Evolutionary conservation across 2,888 invertebrate genomes (phyloP).

Genomic region (Prostheceraeus crozeri): DNA sequence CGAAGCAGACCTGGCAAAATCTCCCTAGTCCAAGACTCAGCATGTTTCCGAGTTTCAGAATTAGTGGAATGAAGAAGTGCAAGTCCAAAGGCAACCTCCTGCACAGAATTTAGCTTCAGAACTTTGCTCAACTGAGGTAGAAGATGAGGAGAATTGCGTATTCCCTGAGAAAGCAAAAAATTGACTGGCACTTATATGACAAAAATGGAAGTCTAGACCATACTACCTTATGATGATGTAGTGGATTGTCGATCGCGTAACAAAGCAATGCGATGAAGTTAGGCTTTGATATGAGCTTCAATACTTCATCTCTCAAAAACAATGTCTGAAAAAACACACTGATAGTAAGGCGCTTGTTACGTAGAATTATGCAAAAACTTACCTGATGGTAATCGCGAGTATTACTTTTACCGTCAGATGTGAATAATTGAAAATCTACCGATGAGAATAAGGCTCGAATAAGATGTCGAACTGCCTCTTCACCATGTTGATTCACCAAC

Average conservation of each 20-base stretch:
- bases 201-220: constrained; percentile 16
- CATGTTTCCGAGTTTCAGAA: constrained; percentile 67
- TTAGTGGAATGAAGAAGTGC: constrained; percentile 73
- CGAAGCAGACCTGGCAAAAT: constrained; percentile 69
- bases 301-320: constrained; percentile 70
- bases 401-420: constrained; percentile 59
- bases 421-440: constrained; percentile 67
- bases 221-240: constrained; percentile 67
- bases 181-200: constrained; percentile 29
- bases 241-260: constrained; percentile 75
- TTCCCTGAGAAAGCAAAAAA: constrained; percentile 61
- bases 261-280: constrained; percentile 78
- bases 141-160: constrained; percentile 71
- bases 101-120: constrained; percentile 74
- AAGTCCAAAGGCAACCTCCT: constrained; percentile 82
- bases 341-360: constrained; percentile 6
- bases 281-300: constrained; percentile 72
- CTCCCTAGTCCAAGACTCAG: constrained; percentile 71
- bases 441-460: constrained; percentile 84
- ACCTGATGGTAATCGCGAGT: constrained; percentile 59
- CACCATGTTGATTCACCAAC: constrained; percentile 82
- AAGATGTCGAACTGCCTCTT: constrained; percentile 92
- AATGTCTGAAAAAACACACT: constrained; percentile 62
- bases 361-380: constrained; percentile 34
- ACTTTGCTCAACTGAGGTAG: constrained; percentile 75